Percentiles rank a stretch among this genome's conserved stretches.
Evolutionary conservation across 2,797 vertebrate genomes (phyloP).

Genomic region (Eupleurogrammus muticus): DNA sequence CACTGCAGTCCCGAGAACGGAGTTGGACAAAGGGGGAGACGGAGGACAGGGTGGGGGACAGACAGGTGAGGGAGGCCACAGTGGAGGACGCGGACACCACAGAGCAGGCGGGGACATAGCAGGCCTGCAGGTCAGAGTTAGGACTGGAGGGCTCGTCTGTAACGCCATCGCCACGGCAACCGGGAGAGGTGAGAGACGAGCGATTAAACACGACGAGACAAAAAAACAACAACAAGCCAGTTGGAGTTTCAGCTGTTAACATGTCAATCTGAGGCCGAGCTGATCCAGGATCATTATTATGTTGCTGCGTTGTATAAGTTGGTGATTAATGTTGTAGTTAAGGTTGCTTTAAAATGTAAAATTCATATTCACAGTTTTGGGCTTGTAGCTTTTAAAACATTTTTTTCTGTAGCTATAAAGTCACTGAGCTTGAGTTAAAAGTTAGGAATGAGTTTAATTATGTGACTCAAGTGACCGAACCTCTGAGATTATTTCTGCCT

Average conservation of each 20-base stretch:
- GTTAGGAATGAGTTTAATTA: background rate
- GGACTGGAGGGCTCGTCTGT: conserved; percentile 91
- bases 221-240: conserved; percentile 6
- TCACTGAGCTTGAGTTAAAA: no score
- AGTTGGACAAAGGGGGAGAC: conserved; percentile 86
- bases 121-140: conserved; percentile 89
- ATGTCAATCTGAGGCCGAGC: background rate
- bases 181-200: conserved; percentile 25
- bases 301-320: no score
- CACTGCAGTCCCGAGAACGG: conserved; percentile 91
- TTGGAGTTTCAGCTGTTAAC: background rate
- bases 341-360: background rate
- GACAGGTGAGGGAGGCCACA: conserved; percentile 42
- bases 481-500: conserved; percentile 12
- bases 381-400: background rate
- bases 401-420: background rate
- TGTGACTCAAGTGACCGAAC: background rate
- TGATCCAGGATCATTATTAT: background rate
- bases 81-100: conserved; percentile 84
- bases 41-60: conserved; percentile 79
- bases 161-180: conserved; percentile 49
- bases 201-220: conserved; percentile 31
- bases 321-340: no score
- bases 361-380: background rate
- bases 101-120: conserved; percentile 89